Conservation (phyloP, 2,888 invertebrate genomes). For the Trilocha varians region DNA sequence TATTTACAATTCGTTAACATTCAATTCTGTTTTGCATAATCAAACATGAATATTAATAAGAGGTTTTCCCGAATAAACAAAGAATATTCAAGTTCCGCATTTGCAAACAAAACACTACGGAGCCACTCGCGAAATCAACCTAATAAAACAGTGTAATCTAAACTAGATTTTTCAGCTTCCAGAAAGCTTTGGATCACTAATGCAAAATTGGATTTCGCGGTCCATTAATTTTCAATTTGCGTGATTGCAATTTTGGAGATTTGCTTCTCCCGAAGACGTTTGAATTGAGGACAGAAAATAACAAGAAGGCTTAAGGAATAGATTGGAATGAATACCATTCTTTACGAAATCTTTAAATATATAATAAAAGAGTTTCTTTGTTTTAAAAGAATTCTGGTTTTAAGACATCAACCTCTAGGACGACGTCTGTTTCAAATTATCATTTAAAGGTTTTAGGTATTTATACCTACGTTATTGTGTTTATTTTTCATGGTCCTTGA, state of each 20-base stretch:
- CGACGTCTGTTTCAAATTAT: no score
- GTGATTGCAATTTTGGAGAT: constrained; percentile 71
- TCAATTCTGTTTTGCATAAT: not conserved
- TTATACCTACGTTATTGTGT: no score
- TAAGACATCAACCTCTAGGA: no score
- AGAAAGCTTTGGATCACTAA: constrained; percentile 46
- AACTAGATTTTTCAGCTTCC: constrained; percentile 27
- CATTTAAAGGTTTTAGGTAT: no score
- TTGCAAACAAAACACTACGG: not conserved
- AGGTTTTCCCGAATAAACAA: not conserved
- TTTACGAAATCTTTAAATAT: not conserved
- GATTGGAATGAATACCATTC: constrained; percentile 54
- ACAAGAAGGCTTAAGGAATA: constrained; percentile 53
- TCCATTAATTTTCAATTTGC: constrained; percentile 72
- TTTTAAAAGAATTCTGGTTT: no score
- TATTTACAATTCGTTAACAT: not conserved
- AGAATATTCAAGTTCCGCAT: not conserved
- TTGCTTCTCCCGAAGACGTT: constrained; percentile 58
- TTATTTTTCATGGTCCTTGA: no score
- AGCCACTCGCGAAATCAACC: not conserved
- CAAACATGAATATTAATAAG: not conserved
- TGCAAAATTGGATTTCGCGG: constrained; percentile 70
- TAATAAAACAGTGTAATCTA: constrained; percentile 2
- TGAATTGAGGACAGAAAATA: constrained; percentile 55
- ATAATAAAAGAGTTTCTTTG: no score